Percentiles rank a stretch among this genome's conserved stretches.
Conservation (phyloP, 2,888 invertebrate genomes). For the Notodonta dromedarius region DNA sequence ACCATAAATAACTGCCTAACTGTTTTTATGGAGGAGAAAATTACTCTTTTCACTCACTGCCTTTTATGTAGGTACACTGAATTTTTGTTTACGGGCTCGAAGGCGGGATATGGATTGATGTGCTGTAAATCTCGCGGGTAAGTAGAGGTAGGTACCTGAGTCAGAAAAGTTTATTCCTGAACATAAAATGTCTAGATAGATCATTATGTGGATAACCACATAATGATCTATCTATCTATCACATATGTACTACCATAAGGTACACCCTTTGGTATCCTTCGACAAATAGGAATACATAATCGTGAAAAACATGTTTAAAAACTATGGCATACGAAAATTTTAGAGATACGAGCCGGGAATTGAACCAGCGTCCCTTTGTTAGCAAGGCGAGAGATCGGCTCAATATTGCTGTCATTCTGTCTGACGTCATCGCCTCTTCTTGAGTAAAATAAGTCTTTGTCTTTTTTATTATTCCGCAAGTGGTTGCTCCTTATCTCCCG, state of each 20-base stretch:
- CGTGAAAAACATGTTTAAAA: no score
- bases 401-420: background rate
- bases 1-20: conserved; percentile 81
- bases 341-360: no score
- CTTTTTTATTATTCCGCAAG: background rate
- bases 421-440: background rate
- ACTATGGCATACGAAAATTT: no score
- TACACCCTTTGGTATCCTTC: no score
- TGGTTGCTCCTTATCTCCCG: conserved; percentile 1
- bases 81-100: conserved; percentile 64
- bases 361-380: no score
- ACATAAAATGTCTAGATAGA: background rate
- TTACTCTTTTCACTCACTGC: conserved; percentile 76
- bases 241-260: no score
- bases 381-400: no score
- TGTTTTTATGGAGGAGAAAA: conserved; percentile 81
- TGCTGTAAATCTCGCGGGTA: conserved; percentile 7
- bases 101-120: conserved; percentile 37
- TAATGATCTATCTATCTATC: no score
- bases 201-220: background rate
- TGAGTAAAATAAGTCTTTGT: background rate
- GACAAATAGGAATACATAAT: no score
- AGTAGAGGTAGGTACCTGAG: background rate
- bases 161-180: background rate
- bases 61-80: conserved; percentile 68